A percentile compares a stretch with the other conserved stretches of the same genome.
phyloP scores from a whole-genome alignment of 1,140 invertebrate species.

The Diachasmimorpha longicaudata region DNA sequence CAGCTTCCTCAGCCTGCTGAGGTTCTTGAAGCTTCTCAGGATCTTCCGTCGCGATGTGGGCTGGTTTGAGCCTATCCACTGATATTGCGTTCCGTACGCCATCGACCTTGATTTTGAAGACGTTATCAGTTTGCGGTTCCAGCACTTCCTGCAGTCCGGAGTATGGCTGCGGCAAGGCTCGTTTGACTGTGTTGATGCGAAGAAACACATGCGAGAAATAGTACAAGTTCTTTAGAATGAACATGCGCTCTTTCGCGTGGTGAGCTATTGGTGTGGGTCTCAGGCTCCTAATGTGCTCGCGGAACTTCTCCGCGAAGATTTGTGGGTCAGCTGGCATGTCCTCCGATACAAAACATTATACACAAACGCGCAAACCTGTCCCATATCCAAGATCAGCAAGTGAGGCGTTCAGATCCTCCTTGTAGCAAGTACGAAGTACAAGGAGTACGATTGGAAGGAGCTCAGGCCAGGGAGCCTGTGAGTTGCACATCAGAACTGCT shows the following conservation, averaged over 20 bases:
- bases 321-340: neutral
- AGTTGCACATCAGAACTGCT: neutral
- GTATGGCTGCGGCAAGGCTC: constrained; percentile 34
- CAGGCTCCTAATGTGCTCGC: neutral
- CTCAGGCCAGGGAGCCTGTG: neutral
- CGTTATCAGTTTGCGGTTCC: constrained; percentile 18
- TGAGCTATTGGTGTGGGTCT: neutral
- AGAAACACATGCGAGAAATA: constrained; percentile 36
- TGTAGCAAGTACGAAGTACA: neutral
- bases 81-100: neutral
- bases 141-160: constrained; percentile 37
- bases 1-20: neutral
- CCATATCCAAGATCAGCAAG: neutral
- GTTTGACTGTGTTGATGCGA: constrained; percentile 29
- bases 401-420: neutral
- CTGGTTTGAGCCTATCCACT: constrained; percentile 14
- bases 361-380: constrained; percentile 34
- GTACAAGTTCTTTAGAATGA: constrained; percentile 12
- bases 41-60: constrained; percentile 1
- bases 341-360: constrained; percentile 22
- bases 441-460: neutral
- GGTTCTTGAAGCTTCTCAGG: neutral
- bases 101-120: constrained; percentile 26
- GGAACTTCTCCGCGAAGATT: neutral
- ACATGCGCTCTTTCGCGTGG: constrained; percentile 19